These are phyloP conservation scores for Charina bottae DNA, from an alignment of 2,113 vertebrate species.

Conservation along the genomic window DNA sequence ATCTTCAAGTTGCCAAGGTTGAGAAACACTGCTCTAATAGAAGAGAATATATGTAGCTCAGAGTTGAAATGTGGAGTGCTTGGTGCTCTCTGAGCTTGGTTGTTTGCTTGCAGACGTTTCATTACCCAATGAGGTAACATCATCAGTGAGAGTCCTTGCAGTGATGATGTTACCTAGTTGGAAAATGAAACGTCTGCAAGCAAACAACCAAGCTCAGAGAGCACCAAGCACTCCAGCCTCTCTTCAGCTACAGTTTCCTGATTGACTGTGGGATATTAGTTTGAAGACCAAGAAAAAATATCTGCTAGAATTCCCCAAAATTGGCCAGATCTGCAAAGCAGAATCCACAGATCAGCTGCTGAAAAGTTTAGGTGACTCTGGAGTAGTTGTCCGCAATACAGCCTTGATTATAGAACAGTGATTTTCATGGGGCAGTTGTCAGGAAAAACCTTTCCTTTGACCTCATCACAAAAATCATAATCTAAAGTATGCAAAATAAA, in stretches of 20 bases:
- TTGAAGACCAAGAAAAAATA: neutral
- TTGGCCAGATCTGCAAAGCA: neutral
- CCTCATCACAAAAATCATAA: neutral
- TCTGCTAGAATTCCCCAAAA: neutral
- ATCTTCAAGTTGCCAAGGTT: too few species aligned
- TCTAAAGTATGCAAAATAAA: neutral
- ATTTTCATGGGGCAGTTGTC: neutral
- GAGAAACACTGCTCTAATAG: too few species aligned
- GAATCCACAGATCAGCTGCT: neutral
- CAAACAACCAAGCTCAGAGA: too few species aligned
- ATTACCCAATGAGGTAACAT: too few species aligned
- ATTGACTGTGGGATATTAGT: neutral
- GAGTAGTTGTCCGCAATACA: neutral
- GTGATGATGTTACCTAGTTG: neutral
- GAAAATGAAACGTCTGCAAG: too few species aligned
- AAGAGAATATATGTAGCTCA: neutral
- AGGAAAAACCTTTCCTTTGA: neutral
- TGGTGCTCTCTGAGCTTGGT: too few species aligned
- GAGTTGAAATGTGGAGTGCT: neutral
- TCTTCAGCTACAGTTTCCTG: neutral
- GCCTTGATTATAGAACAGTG: neutral
- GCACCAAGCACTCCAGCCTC: neutral
- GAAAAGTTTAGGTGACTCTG: neutral
- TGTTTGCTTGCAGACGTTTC: too few species aligned
- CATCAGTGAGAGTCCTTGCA: neutral